Evolutionary conservation across 2,888 invertebrate genomes (phyloP).

Genomic region (Acanthosepion pharaonis): DNA sequence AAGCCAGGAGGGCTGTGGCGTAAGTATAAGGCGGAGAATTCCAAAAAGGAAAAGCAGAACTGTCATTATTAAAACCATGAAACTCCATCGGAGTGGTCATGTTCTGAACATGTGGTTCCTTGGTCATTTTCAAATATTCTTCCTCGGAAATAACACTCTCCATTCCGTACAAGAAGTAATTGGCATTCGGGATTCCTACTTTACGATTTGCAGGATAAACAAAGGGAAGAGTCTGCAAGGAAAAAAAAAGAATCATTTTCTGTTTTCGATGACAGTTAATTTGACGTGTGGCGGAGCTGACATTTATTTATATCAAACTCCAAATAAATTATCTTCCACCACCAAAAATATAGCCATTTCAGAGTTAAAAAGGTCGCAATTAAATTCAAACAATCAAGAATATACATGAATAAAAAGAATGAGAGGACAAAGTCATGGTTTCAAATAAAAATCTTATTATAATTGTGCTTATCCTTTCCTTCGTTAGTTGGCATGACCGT

Average conservation of each 20-base stretch:
- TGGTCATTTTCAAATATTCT: conserved; percentile 58
- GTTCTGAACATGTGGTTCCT: conserved; percentile 51
- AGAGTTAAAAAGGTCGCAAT: no score
- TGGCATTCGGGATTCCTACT: conserved; percentile 57
- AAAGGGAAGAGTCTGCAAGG: conserved; percentile 57
- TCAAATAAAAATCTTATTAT: no score
- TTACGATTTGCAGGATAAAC: conserved; percentile 59
- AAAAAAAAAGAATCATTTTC: neutral
- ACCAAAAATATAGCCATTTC: no score
- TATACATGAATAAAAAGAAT: no score
- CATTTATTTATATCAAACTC: no score
- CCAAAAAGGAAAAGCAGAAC: conserved; percentile 64
- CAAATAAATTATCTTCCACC: no score
- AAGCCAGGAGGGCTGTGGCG: conserved; percentile 61
- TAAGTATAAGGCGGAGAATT: conserved; percentile 66
- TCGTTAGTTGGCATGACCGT: no score
- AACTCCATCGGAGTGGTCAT: conserved; percentile 58
- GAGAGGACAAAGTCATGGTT: no score
- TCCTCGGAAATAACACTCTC: conserved; percentile 58
- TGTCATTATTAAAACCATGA: conserved; percentile 62
- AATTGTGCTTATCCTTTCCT: no score
- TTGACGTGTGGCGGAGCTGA: no score
- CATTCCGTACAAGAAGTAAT: conserved; percentile 52
- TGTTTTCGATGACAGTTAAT: no score
- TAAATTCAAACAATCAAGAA: no score